Evolutionary conservation across 2,888 invertebrate genomes (phyloP), one percentile per base, ranked within the genome.

Genomic region (Nineta flava): DNA sequence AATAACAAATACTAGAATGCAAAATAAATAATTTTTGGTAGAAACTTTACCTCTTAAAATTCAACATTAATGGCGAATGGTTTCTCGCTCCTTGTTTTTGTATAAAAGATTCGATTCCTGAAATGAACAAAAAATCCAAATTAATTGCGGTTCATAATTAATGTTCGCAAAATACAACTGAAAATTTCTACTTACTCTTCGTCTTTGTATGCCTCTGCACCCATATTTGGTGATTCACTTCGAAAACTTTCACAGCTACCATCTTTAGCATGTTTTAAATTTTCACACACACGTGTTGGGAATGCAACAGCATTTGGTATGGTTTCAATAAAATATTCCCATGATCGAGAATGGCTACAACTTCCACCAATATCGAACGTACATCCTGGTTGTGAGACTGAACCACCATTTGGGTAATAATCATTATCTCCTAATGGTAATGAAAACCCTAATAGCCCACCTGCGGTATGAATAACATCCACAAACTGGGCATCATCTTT

Each of bases 361-460:
- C 56, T 57, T 53, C n/a, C 32, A 13, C 44, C 41, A 9, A 45
- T 16, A 38, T 63, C 51, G 9, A 59, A 49, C 3, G 62, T 57
- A 49, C 66, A 66, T 34, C 66, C 66, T 2, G 68, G 68, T 52
- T 70, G 70, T 9, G 59, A 56, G 31, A 62, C 61, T 9, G 57
- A 58, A 12, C 68, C 69, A 2, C 66, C 65, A 51, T 69, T 69
- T 0, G 68, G 68, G 55, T 65, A 69, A 57, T 67, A 69, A 55
- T 69, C 69, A 1, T 54, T 62, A 50, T 68, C 63, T 2, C 68
- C 69, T 10, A 67, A 55, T 1, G 66, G 59, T 32, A 59, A 55
- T 2, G 60, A 54, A 49, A 67, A 65, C 1, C 66, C 66, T 19
- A 64, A 55, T 5, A 63, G 63, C 1, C 67, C 68, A 7, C 63